Conservation (phyloP, 30 jellyfish, hydroid and myxozoan species). For the Catostylus mosaicus region DNA sequence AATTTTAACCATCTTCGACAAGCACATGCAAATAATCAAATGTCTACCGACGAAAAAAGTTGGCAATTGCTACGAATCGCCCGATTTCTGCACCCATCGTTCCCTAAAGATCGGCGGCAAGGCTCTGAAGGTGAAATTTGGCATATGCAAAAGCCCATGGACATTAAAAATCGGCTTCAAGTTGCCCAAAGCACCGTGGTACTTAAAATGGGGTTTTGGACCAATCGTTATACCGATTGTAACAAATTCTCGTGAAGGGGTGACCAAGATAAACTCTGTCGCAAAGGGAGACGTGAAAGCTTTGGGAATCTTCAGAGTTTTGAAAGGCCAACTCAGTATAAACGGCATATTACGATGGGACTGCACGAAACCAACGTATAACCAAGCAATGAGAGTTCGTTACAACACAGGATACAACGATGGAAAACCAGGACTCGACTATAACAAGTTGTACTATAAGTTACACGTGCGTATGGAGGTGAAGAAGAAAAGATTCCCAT, state of each 20-base stretch:
- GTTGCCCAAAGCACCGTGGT: conserved; percentile 76
- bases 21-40: conserved; percentile 36
- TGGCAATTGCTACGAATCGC: conserved; percentile 53
- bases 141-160: conserved; percentile 79
- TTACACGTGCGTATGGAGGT: conserved; percentile 68
- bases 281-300: conserved; percentile 50
- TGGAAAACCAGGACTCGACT: conserved; percentile 54
- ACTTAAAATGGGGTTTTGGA: conserved; percentile 52
- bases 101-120: conserved; percentile 40
- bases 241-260: conserved; percentile 52
- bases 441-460: conserved; percentile 70
- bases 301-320: conserved; percentile 32
- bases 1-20: conserved; percentile 40
- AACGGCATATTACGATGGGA: conserved; percentile 73
- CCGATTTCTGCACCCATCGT: conserved; percentile 48
- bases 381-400: conserved; percentile 22
- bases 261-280: conserved; percentile 48
- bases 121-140: conserved; percentile 42
- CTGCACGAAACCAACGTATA: conserved; percentile 68
- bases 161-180: conserved; percentile 51
- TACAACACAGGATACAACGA: conserved; percentile 56
- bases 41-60: conserved; percentile 57
- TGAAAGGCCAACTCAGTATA: conserved; percentile 51
- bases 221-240: conserved; percentile 68
- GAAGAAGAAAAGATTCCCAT: conserved; percentile 60